Base-by-base conservation (phyloP, 2,888 invertebrate genomes). In the Apotomis betuletana region DNA sequence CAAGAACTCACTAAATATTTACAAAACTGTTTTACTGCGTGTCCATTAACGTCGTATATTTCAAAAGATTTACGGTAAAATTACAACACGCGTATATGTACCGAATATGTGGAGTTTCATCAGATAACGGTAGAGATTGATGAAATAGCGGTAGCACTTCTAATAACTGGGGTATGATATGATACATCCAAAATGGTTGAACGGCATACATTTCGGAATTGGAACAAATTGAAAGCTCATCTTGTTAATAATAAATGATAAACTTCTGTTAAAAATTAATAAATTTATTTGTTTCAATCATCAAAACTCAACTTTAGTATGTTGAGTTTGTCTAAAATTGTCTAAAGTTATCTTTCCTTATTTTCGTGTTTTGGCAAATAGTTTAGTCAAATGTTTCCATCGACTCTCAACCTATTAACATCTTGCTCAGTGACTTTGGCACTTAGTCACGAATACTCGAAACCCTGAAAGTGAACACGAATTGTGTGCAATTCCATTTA, bases 71-170 rank as follows among this genome's bases (percentile, higher is more conserved):
- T 62, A 75, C 75, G 62, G 70, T 74, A 69, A 74, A 74, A 75
- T 77, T 71, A 64, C 74, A 67, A 74, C 74, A 72, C 58, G 52
- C 57, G 68, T 62, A 72, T 68, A 59, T 62, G 67, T 68, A 69
- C 64, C 65, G 46, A 73, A 65, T 75, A 67, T 58, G 70, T 54
- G 79, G 74, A 74, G 75, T 83, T 84, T 79, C 82, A 81, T 81
- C 82, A 84, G 80, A 73, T 83, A 83, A 80, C 83, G 81, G 83
- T 83, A 81, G 67, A 27, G 75, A 79, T 81, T 78, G 80, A 82
- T 81, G 78, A 81, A 83, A 80, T 82, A 89, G 85, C 83, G 86
- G 82, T 82, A 83, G 82, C 84, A 83, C 76, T 76, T 74, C 79
- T 73, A 77, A 82, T 76, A 79, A 80, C 79, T 76, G 81, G 78